These are phyloP conservation scores for Gambusia yucatana DNA, from an alignment of 2,797 vertebrate species.

Conservation along the genomic window DNA sequence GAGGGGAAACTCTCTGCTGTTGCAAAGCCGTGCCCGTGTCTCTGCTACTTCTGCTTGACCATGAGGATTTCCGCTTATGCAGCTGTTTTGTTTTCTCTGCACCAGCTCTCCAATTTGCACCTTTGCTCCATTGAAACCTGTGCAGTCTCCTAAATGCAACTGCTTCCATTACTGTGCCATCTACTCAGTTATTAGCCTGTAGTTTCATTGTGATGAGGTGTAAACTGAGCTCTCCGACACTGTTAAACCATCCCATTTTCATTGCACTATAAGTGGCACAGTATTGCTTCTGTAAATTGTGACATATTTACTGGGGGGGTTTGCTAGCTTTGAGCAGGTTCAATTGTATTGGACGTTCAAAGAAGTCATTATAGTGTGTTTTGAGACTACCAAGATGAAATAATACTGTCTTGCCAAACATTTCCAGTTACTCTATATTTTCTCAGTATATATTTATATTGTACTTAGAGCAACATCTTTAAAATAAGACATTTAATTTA, in stretches of 20 bases:
- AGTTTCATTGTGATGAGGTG: not conserved
- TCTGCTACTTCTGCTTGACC: not conserved
- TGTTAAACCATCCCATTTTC: not conserved
- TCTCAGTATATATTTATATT: not conserved
- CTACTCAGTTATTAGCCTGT: not conserved
- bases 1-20: not conserved
- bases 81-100: slow-evolving; percentile 1
- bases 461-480: not conserved
- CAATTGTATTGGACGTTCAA: not conserved
- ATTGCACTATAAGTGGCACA: not conserved
- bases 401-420: not conserved
- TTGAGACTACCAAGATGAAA: not conserved
- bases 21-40: not conserved
- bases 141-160: not conserved
- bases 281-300: not conserved
- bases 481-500: not conserved
- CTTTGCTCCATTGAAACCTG: not conserved
- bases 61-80: not conserved
- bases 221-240: not conserved
- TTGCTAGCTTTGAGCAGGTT: not conserved
- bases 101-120: slow-evolving; percentile 3
- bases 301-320: slow-evolving; percentile 1
- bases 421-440: not conserved
- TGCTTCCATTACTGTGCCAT: not conserved
- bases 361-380: not conserved